A percentile compares a stretch with the other conserved stretches of the same genome.
These are phyloP conservation scores for Coluber constrictor DNA, from an alignment of 2,797 vertebrate genomes.

Conservation along the genomic window DNA sequence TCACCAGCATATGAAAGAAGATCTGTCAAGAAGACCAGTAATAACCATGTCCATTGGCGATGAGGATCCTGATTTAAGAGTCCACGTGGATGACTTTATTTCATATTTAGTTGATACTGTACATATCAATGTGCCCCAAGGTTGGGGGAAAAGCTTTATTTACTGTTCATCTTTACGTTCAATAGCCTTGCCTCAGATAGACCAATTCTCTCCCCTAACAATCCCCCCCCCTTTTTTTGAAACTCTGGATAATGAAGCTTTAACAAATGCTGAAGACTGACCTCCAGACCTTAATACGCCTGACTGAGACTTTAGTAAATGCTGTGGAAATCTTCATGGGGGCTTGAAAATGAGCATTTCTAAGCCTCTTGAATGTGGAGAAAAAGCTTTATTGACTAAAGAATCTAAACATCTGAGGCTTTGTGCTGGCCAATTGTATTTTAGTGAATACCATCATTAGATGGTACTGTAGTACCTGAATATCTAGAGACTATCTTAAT, in stretches of 20 bases:
- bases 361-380: conserved; percentile 5
- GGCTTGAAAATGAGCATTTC: not conserved
- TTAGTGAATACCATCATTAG: not conserved
- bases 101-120: conserved; percentile 13
- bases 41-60: not conserved
- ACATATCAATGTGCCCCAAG: not conserved
- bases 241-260: conserved; percentile 30
- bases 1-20: not conserved
- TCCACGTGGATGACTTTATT: not conserved
- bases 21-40: not conserved
- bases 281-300: conserved; percentile 24
- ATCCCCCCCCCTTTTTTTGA: not conserved
- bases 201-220: not conserved
- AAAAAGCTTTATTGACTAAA: conserved; percentile 15
- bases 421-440: not conserved
- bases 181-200: not conserved
- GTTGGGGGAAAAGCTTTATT: conserved; percentile 24
- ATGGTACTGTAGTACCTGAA: not conserved
- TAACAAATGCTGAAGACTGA: conserved; percentile 10
- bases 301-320: not conserved
- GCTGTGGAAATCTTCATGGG: not conserved
- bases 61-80: not conserved
- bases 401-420: not conserved
- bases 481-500: not conserved
- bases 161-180: not conserved